A percentile compares a stretch with the other conserved stretches of the same genome.
phyloP scores from a whole-genome alignment of 2,888 invertebrate species.

The Pristionchus maxplancki region DNA sequence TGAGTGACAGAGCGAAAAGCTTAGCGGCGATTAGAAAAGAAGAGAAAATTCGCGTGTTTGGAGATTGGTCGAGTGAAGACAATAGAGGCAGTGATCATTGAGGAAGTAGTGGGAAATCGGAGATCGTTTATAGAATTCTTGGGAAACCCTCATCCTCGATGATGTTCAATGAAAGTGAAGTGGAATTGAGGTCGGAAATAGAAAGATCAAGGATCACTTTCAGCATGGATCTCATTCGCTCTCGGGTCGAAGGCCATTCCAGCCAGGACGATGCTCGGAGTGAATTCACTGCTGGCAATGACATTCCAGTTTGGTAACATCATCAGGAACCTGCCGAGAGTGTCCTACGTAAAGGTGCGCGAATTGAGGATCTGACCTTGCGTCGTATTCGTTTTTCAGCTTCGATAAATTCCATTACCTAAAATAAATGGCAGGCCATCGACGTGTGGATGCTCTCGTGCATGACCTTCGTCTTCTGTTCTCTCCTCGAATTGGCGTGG shows the following conservation, averaged over 20 bases:
- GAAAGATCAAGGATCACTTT: conserved; percentile 54
- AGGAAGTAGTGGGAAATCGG: background rate
- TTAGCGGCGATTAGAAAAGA: conserved; percentile 19
- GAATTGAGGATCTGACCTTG: background rate
- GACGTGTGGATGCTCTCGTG: conserved; percentile 77
- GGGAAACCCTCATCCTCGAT: too few relatives aligned
- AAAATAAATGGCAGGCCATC: conserved; percentile 61
- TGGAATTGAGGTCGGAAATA: background rate
- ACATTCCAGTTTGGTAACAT: conserved; percentile 77
- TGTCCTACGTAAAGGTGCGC: conserved; percentile 75
- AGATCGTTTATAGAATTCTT: too few relatives aligned
- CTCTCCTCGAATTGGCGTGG: conserved; percentile 76
- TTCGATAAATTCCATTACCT: background rate
- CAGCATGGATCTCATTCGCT: conserved; percentile 77
- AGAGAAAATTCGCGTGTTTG: background rate
- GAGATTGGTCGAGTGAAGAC: background rate
- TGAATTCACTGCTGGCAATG: conserved; percentile 74
- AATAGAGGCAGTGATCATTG: background rate
- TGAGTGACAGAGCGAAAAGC: background rate
- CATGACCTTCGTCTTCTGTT: conserved; percentile 77
- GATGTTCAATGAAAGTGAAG: background rate
- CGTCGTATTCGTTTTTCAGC: background rate
- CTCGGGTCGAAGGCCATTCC: conserved; percentile 77
- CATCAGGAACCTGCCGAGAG: conserved; percentile 76
- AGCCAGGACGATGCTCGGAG: conserved; percentile 77